Evolutionary conservation across 64 coral and sea anemone genomes (phyloP).

Genomic region (Hydrozoanthus tunicans): DNA sequence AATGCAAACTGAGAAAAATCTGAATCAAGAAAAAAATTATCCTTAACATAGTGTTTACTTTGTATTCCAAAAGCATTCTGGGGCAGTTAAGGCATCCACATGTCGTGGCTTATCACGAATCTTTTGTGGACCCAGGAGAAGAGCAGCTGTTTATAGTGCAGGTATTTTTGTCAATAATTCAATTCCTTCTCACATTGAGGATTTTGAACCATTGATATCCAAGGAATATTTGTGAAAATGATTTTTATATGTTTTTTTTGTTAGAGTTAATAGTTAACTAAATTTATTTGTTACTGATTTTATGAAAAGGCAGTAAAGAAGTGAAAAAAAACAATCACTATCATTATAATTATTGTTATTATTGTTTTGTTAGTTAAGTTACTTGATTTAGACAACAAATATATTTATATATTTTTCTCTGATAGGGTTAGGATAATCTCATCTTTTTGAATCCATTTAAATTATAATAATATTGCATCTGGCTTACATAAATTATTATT

Average conservation of each 20-base stretch:
- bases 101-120: constrained; percentile 73
- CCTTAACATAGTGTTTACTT: neutral
- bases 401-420: no score
- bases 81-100: constrained; percentile 81
- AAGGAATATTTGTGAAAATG: neutral
- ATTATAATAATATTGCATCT: no score
- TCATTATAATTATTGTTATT: no score
- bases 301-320: no score
- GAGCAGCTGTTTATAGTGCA: constrained; percentile 88
- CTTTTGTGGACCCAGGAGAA: constrained; percentile 68
- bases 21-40: neutral
- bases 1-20: no score
- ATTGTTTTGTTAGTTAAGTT: no score
- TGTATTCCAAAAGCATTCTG: constrained; percentile 61
- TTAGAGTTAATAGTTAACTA: neutral
- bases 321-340: no score
- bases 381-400: no score
- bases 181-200: neutral
- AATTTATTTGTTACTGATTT: no score
- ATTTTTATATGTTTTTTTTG: neutral
- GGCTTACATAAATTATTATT: no score
- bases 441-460: no score
- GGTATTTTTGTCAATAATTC: constrained; percentile 14
- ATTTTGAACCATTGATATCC: neutral
- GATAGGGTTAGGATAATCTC: no score